phyloP scores from a whole-genome alignment of 2,888 invertebrate genomes.

The Drosophila pseudotakahashii region DNA sequence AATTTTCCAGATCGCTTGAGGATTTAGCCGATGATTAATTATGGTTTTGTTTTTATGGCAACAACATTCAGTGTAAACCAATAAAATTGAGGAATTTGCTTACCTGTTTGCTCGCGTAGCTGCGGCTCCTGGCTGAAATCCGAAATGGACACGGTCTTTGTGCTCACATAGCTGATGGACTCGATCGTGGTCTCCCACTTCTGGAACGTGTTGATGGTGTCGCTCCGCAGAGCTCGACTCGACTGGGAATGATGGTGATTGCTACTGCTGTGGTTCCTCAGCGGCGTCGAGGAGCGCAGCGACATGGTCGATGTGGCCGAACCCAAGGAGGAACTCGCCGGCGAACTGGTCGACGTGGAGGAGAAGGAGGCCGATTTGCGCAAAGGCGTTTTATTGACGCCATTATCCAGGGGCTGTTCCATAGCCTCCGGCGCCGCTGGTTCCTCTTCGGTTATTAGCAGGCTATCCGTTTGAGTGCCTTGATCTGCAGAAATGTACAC shows the following conservation, averaged over 20 bases:
- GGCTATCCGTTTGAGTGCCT: constrained; percentile 78
- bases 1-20: constrained; percentile 71
- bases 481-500: constrained; percentile 62
- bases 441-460: constrained; percentile 76
- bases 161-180: constrained; percentile 83
- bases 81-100: constrained; percentile 21
- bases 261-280: constrained; percentile 24
- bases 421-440: constrained; percentile 28
- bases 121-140: constrained; percentile 67
- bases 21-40: constrained; percentile 54
- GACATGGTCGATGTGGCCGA: constrained; percentile 79
- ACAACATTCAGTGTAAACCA: constrained; percentile 49
- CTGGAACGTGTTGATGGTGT: constrained; percentile 83
- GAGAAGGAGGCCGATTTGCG: constrained; percentile 81
- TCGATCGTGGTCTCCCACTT: constrained; percentile 84
- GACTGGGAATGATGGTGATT: constrained; percentile 32
- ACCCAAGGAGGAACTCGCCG: constrained; percentile 70
- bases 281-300: constrained; percentile 70
- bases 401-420: constrained; percentile 21
- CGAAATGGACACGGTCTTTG: constrained; percentile 80
- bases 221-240: constrained; percentile 78
- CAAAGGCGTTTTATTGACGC: constrained; percentile 55
- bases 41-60: constrained; percentile 18
- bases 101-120: constrained; percentile 63
- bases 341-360: constrained; percentile 70